A percentile compares a stretch with the other conserved stretches of the same genome.
Evolutionary conservation across 2,797 vertebrate species (phyloP).

Genomic region (Pseudochirops cupreus): DNA sequence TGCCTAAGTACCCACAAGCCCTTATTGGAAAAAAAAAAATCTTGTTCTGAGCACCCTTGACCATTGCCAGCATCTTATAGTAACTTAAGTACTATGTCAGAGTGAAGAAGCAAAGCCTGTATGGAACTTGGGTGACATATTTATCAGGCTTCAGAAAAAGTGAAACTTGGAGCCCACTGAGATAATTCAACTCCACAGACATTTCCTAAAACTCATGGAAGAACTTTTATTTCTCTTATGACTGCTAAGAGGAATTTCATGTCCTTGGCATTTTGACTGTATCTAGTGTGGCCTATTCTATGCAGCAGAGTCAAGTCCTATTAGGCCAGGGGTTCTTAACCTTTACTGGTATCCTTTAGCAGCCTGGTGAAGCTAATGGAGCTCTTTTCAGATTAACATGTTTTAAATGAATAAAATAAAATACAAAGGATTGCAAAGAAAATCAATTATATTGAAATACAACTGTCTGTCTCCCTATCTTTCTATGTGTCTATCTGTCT

Average conservation of each 20-base stretch:
- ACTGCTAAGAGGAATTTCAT: background rate
- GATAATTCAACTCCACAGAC: background rate
- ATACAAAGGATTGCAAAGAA: background rate
- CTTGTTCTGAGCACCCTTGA: background rate
- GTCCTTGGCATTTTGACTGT: background rate
- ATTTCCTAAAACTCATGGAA: background rate
- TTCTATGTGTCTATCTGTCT: background rate
- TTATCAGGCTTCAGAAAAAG: background rate
- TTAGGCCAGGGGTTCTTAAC: background rate
- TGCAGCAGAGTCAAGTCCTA: background rate
- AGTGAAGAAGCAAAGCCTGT: slow-evolving; percentile 8
- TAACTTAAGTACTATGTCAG: rapidly evolving
- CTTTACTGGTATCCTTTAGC: background rate
- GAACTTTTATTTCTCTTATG: background rate
- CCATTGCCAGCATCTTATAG: background rate
- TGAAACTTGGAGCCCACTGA: background rate
- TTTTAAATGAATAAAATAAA: background rate
- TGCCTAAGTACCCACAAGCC: background rate
- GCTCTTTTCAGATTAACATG: background rate
- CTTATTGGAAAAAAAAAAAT: slow-evolving; percentile 5
- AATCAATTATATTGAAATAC: background rate
- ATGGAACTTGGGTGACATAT: background rate
- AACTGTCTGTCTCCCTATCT: no score
- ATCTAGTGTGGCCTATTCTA: background rate
- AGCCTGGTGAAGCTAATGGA: background rate